Evolutionary conservation across 2,797 vertebrate genomes (phyloP).

Genomic region (Scleropages formosus): DNA sequence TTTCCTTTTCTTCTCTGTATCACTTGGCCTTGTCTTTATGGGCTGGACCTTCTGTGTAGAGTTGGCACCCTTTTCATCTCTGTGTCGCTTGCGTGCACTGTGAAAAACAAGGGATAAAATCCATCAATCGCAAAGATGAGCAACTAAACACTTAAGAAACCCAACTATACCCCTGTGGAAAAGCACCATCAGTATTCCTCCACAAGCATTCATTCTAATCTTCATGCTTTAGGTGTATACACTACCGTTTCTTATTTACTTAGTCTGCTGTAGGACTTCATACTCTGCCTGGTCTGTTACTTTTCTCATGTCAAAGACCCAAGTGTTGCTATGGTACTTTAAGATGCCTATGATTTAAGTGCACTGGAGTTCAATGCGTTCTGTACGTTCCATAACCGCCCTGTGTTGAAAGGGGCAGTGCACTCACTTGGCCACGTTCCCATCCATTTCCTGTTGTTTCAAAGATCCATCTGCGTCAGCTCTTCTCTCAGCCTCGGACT

Average conservation of each 20-base stretch:
- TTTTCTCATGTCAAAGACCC: too few relatives aligned
- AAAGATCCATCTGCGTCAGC: constrained; percentile 48
- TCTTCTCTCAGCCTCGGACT: constrained; percentile 66
- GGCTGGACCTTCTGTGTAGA: constrained; percentile 82
- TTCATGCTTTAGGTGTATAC: too few relatives aligned
- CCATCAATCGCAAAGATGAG: neutral
- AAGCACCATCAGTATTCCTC: too few relatives aligned
- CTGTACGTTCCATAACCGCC: neutral
- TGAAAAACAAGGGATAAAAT: neutral
- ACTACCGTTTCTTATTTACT: too few relatives aligned
- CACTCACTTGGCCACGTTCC: constrained; percentile 77
- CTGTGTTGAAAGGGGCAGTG: neutral
- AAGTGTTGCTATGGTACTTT: too few relatives aligned
- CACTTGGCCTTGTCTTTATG: constrained; percentile 85
- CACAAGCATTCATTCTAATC: too few relatives aligned
- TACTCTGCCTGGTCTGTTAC: too few relatives aligned
- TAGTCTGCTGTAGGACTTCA: too few relatives aligned
- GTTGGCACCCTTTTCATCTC: constrained; percentile 85
- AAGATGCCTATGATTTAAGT: too few relatives aligned
- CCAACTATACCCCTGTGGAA: too few relatives aligned
- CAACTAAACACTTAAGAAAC: neutral
- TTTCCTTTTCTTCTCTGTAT: constrained; percentile 95
- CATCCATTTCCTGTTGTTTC: constrained; percentile 68
- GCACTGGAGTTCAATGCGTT: neutral
- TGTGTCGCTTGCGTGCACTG: constrained; percentile 78